These are phyloP conservation scores for Lysandra bellargus DNA, from an alignment of 2,888 invertebrate species.

Conservation along the genomic window DNA sequence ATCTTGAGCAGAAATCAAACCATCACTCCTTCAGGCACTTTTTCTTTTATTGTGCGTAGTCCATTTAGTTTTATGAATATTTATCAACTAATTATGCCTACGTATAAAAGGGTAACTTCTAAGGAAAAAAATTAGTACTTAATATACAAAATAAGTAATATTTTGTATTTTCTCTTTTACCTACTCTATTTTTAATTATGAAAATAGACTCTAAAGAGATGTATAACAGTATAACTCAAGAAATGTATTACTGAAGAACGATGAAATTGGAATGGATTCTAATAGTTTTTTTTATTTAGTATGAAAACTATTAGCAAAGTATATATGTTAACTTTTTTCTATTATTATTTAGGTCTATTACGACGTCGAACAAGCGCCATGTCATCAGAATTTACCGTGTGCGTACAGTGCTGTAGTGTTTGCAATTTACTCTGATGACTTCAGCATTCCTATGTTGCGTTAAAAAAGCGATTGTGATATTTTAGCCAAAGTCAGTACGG, in stretches of 20 bases:
- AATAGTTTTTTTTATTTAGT: no score
- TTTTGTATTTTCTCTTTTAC: background rate
- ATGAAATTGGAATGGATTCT: no score
- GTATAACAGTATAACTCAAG: no score
- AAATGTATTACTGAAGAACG: no score
- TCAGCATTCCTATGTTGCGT: slow-evolving; percentile 15
- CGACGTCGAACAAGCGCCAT: background rate
- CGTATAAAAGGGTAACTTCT: background rate
- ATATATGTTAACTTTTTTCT: background rate
- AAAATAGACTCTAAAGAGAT: background rate
- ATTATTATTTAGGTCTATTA: background rate
- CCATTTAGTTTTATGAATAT: slow-evolving; percentile 6
- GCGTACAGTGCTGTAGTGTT: background rate
- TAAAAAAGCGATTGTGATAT: slow-evolving; percentile 25
- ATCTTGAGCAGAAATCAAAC: slow-evolving; percentile 15
- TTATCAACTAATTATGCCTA: background rate
- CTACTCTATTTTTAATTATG: background rate
- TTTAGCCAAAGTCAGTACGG: slow-evolving; percentile 8
- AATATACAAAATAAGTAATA: no score
- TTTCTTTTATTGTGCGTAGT: slow-evolving; percentile 1
- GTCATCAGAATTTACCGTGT: background rate
- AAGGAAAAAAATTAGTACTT: background rate
- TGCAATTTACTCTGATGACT: slow-evolving; percentile 12
- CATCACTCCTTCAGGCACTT: slow-evolving; percentile 8
- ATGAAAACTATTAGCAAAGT: no score